These are phyloP conservation scores for Luffia ferchaultella DNA, from an alignment of 2,888 invertebrate species.

Conservation along the genomic window DNA sequence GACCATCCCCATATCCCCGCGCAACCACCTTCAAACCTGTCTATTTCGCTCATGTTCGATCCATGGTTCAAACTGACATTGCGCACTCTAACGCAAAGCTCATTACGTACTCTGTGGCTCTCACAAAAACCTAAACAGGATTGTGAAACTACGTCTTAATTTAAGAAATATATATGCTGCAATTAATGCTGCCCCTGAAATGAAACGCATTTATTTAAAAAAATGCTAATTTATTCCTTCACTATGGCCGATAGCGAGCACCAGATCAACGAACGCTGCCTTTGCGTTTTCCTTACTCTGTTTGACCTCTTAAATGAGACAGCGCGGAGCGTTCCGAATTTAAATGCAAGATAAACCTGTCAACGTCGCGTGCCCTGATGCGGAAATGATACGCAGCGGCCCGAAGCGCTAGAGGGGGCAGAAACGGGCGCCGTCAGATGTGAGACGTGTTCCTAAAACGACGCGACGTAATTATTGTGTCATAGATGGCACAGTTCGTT, in stretches of 20 bases:
- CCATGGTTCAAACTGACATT: too few species aligned
- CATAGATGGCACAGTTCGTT: background rate
- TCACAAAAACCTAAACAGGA: too few species aligned
- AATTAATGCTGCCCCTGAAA: too few species aligned
- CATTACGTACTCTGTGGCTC: too few species aligned
- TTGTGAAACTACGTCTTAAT: too few species aligned
- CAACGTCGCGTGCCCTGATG: slow-evolving; percentile 3
- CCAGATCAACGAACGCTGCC: background rate
- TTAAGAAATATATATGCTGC: too few species aligned
- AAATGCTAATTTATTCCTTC: slow-evolving; percentile 2
- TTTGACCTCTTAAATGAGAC: slow-evolving; percentile 10
- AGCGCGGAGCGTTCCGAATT: slow-evolving; percentile 1
- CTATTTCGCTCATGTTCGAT: too few species aligned
- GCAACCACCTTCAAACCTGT: too few species aligned
- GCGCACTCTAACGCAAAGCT: too few species aligned
- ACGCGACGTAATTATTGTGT: background rate
- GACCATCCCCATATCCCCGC: too few species aligned
- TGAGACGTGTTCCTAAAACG: slow-evolving; percentile 2
- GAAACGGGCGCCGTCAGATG: background rate
- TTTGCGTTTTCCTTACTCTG: slow-evolving; percentile 7
- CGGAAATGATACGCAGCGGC: background rate
- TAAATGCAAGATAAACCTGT: slow-evolving; percentile 3
- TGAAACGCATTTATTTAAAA: slow-evolving; percentile 1
- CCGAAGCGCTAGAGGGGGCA: background rate
- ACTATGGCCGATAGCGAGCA: slow-evolving; percentile 1